Evolutionary conservation across 2,113 vertebrate species (phyloP).

Genomic region (Callithrix jacchus): DNA sequence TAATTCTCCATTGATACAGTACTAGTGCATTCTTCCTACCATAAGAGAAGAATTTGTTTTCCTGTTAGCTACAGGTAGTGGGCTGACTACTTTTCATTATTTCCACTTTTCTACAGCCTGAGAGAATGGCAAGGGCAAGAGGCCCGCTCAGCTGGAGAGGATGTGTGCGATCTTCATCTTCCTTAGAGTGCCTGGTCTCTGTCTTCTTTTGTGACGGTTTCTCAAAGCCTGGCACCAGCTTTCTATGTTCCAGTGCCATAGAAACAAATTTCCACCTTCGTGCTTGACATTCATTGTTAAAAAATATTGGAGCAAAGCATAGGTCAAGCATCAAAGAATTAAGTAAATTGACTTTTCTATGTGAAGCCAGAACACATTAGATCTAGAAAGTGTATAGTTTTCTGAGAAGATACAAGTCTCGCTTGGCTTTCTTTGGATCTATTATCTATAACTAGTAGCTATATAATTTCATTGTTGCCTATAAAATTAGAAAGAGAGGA

Average conservation of each 20-base stretch:
- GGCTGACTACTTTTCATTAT: neutral
- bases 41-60: slow-evolving; percentile 2
- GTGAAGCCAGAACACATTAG: neutral
- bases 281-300: slow-evolving; percentile 10
- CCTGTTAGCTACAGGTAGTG: neutral
- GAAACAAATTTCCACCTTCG: neutral
- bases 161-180: neutral
- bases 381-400: neutral
- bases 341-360: neutral
- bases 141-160: neutral
- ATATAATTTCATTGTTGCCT: neutral
- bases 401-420: neutral
- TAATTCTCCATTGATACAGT: neutral
- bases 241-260: neutral
- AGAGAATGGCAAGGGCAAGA: neutral
- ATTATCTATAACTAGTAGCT: neutral
- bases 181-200: neutral
- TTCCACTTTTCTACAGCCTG: neutral
- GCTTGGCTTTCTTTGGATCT: neutral
- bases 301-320: neutral
- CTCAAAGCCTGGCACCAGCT: neutral
- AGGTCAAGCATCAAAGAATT: neutral
- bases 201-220: neutral
- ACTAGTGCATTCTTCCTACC: neutral
- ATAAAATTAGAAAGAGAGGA: neutral